Evolutionary conservation across 2,113 vertebrate genomes (phyloP).

Genomic region (Tiliqua scincoides): DNA sequence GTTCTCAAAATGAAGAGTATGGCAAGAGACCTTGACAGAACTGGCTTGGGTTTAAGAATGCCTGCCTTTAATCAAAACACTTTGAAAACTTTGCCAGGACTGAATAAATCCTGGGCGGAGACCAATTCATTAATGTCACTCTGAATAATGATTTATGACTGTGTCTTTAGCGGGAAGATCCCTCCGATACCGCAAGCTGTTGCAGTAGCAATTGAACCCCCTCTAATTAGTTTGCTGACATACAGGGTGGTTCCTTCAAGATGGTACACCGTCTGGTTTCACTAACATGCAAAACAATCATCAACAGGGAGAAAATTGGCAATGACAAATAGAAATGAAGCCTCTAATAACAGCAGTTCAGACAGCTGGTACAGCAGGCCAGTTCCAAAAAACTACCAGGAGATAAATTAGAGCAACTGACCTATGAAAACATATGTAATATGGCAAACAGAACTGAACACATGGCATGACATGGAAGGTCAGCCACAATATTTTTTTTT

Average conservation of each 20-base stretch:
- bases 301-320: slow-evolving; percentile 35
- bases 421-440: slow-evolving; percentile 41
- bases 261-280: slow-evolving; percentile 63
- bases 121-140: slow-evolving; percentile 69
- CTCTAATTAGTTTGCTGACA: slow-evolving; percentile 68
- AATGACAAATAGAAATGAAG: slow-evolving; percentile 60
- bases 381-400: slow-evolving; percentile 35
- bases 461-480: background rate
- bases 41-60: background rate
- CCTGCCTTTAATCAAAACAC: slow-evolving; percentile 13
- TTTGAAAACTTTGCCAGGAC: slow-evolving; percentile 28
- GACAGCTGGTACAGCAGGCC: slow-evolving; percentile 42
- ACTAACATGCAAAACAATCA: slow-evolving; percentile 50
- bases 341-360: slow-evolving; percentile 21
- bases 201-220: slow-evolving; percentile 52
- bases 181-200: slow-evolving; percentile 67
- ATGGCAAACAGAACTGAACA: background rate
- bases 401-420: slow-evolving; percentile 45
- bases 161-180: slow-evolving; percentile 64
- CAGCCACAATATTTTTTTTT: background rate
- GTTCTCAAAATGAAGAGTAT: slow-evolving; percentile 2
- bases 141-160: slow-evolving; percentile 65
- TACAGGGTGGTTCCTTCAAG: slow-evolving; percentile 68
- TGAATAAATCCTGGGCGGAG: slow-evolving; percentile 59
- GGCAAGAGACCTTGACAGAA: background rate